A percentile compares a stretch with the other conserved stretches of the same genome.
Evolutionary conservation across 2,113 vertebrate genomes (phyloP).

Genomic region (Alectura lathami): DNA sequence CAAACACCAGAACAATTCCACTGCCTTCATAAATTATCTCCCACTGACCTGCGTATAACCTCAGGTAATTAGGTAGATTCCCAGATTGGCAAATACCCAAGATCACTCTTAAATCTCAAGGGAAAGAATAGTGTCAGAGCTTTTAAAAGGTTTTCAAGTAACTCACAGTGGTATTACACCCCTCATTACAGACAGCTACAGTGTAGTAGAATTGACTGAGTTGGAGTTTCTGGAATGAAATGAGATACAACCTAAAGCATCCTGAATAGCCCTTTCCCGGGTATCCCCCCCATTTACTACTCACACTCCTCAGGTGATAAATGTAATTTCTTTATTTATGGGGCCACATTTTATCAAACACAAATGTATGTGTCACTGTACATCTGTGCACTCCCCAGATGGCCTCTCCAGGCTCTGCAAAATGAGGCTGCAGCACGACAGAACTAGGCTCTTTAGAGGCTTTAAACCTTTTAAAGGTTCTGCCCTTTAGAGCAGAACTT

Average conservation of each 20-base stretch:
- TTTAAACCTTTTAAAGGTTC: no score
- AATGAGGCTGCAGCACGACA: neutral
- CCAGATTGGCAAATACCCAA: neutral
- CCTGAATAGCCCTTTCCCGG: neutral
- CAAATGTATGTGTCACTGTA: neutral
- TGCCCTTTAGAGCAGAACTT: neutral
- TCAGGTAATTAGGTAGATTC: constrained; percentile 28
- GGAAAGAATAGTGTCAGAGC: neutral
- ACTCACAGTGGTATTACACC: constrained; percentile 29
- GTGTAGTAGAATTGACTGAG: neutral
- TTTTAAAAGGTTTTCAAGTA: constrained; percentile 47
- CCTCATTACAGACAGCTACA: constrained; percentile 31
- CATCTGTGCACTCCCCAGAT: neutral
- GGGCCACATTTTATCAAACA: constrained; percentile 17
- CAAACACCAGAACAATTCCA: neutral
- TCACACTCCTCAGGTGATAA: constrained; percentile 22
- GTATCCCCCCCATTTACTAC: neutral
- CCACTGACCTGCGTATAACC: neutral
- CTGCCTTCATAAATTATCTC: neutral
- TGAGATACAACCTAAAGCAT: neutral
- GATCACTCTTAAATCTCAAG: neutral
- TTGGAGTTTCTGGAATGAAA: neutral
- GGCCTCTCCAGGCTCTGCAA: neutral
- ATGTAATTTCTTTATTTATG: neutral
- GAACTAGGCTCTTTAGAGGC: neutral